phyloP scores from a whole-genome alignment of 2,113 vertebrate species.

The Rhegmatorhina hoffmannsi region DNA sequence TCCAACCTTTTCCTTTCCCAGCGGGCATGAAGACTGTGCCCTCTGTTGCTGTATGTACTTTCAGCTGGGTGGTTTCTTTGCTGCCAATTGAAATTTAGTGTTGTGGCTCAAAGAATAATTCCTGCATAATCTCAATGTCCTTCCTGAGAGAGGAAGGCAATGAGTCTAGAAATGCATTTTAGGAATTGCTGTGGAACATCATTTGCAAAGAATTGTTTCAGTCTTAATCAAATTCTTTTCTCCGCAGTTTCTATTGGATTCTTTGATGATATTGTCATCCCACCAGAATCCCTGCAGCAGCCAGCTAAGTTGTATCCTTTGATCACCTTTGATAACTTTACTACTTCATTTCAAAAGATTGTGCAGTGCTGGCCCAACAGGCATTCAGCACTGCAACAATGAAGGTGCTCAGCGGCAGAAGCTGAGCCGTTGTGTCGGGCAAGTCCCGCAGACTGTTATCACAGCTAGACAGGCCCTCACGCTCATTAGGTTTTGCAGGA shows the following conservation, averaged over 20 bases:
- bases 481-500: conserved; percentile 27
- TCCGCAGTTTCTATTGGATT: conserved; percentile 89
- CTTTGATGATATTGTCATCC: conserved; percentile 95
- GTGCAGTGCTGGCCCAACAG: conserved; percentile 52
- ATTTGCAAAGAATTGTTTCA: not conserved
- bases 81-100: not conserved
- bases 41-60: conserved; percentile 45
- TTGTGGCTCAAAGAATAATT: conserved; percentile 21
- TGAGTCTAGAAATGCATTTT: not conserved
- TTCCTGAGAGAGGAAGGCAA: conserved; percentile 27
- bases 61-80: not conserved
- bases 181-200: not conserved
- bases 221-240: not conserved
- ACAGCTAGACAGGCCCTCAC: not conserved
- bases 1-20: conserved; percentile 45
- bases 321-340: conserved; percentile 49
- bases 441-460: conserved; percentile 33
- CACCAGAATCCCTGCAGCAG: conserved; percentile 93
- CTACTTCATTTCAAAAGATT: conserved; percentile 51
- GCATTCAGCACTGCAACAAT: conserved; percentile 28
- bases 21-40: not conserved
- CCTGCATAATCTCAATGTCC: not conserved
- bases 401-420: conserved; percentile 24
- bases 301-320: conserved; percentile 96
- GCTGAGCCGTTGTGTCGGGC: not conserved